phyloP scores from a whole-genome alignment of 1,140 invertebrate species.

The Cotesia chilonis region DNA sequence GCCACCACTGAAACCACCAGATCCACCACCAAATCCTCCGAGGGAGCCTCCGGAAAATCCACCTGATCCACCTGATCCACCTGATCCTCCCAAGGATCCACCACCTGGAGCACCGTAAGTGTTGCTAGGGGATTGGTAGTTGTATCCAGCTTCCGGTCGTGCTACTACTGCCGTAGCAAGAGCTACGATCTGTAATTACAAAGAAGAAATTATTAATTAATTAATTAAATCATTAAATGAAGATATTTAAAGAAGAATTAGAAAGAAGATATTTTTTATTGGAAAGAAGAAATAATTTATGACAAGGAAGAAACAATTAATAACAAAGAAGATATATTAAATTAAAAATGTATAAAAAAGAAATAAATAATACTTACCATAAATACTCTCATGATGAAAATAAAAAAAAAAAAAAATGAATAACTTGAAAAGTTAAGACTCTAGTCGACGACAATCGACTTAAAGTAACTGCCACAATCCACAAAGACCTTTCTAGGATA shows the following conservation, averaged over 20 bases:
- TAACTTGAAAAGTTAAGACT: not conserved
- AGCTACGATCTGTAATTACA: conserved; percentile 63
- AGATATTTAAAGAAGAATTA: too few relatives aligned
- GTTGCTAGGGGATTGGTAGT: conserved; percentile 62
- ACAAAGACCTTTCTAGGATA: not conserved
- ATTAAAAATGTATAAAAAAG: not conserved
- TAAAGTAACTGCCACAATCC: too few relatives aligned
- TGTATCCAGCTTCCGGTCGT: conserved; percentile 67
- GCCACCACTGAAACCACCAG: conserved; percentile 45
- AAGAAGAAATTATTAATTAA: not conserved
- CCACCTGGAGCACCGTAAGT: conserved; percentile 62
- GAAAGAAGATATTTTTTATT: too few relatives aligned
- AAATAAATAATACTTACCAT: conserved; percentile 58
- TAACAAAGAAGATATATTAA: too few relatives aligned
- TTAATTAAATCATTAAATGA: conserved; percentile 23
- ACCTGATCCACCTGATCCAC: conserved; percentile 43
- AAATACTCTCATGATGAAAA: conserved; percentile 64
- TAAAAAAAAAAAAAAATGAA: conserved; percentile 13
- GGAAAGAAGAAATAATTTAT: too few relatives aligned
- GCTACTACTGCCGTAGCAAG: conserved; percentile 65
- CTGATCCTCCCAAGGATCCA: conserved; percentile 41
- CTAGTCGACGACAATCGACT: not conserved
- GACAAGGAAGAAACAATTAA: too few relatives aligned
- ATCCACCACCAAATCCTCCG: conserved; percentile 52
- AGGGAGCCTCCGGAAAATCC: conserved; percentile 43